These are phyloP conservation scores for Riparia riparia DNA, from an alignment of 2,113 vertebrate genomes.

Conservation along the genomic window DNA sequence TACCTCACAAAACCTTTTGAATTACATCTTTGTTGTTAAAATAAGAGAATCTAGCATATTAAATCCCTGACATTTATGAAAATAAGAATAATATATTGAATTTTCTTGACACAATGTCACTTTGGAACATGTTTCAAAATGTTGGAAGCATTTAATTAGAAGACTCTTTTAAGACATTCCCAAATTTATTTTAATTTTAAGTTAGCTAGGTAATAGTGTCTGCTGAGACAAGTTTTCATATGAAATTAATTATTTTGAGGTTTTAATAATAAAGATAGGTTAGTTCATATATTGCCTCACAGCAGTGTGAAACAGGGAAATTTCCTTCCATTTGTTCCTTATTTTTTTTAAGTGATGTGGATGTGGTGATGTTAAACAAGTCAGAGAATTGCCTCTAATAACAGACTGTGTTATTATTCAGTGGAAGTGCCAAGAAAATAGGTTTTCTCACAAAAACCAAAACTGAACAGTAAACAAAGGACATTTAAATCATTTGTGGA, in stretches of 20 bases:
- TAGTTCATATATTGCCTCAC: background rate
- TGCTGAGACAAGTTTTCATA: background rate
- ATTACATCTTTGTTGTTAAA: background rate
- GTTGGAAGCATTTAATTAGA: background rate
- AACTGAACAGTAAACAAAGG: background rate
- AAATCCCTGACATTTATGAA: background rate
- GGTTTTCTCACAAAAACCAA: background rate
- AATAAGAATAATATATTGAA: background rate
- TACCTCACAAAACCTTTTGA: background rate
- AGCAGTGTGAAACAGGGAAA: background rate
- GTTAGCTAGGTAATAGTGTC: background rate
- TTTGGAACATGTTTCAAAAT: background rate
- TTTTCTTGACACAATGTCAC: background rate
- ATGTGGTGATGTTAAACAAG: background rate
- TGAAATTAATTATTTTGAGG: background rate
- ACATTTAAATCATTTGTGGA: background rate
- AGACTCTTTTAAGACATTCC: background rate
- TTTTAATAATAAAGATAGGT: background rate
- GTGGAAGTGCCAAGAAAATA: background rate
- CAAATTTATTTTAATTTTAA: background rate
- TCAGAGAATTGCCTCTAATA: background rate
- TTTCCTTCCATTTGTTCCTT: background rate
- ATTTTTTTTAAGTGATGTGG: background rate
- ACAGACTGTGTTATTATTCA: background rate
- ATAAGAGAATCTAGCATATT: background rate